Conservation (phyloP, 1,140 invertebrate genomes). For the Drosophila bocki region DNA sequence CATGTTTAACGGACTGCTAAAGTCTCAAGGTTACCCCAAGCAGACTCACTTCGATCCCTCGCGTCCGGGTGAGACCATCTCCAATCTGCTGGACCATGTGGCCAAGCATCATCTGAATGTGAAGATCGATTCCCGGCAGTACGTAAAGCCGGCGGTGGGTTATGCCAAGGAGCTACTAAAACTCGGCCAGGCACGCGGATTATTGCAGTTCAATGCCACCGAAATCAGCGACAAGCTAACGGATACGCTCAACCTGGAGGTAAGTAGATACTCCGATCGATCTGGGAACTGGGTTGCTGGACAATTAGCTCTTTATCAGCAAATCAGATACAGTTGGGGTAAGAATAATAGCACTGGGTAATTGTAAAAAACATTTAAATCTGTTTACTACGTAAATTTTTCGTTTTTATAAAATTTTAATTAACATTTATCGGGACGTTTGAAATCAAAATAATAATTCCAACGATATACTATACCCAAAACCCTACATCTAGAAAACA, state of each 20-base stretch:
- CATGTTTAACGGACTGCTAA: conserved; percentile 91
- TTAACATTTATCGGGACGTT: too few species aligned
- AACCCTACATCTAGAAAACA: neutral
- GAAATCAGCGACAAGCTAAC: conserved; percentile 91
- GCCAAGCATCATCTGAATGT: conserved; percentile 90
- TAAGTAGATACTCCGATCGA: conserved; percentile 40
- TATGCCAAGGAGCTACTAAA: conserved; percentile 90
- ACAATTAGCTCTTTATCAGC: conserved; percentile 40
- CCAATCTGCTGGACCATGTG: conserved; percentile 88
- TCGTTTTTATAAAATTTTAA: neutral
- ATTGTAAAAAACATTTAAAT: neutral
- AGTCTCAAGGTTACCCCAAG: conserved; percentile 91
- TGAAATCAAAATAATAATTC: too few species aligned
- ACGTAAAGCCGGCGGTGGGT: conserved; percentile 90
- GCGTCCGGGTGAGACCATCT: conserved; percentile 89
- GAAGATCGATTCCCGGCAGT: conserved; percentile 89
- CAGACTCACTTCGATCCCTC: conserved; percentile 89
- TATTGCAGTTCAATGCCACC: conserved; percentile 87
- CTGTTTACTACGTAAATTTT: neutral
- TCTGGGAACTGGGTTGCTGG: conserved; percentile 42
- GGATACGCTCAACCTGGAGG: conserved; percentile 91
- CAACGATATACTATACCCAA: too few species aligned
- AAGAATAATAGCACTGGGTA: neutral
- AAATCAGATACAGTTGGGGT: conserved; percentile 5
- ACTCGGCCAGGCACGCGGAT: conserved; percentile 89